phyloP scores from a whole-genome alignment of 2,113 vertebrate species.

The Elgaria multicarinata region DNA sequence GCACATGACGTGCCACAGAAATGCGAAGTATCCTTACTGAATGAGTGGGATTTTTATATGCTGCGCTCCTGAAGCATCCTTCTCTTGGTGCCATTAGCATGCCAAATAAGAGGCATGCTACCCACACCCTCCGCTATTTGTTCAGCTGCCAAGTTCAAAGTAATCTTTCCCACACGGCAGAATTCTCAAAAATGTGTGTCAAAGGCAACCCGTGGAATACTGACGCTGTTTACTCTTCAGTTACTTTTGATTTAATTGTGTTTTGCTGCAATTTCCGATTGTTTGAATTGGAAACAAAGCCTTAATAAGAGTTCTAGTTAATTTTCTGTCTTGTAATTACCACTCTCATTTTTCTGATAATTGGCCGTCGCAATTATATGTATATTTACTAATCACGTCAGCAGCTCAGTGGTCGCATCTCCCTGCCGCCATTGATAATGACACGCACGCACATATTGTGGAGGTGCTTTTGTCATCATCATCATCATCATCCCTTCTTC shows the following conservation, averaged over 20 bases:
- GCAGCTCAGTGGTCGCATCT: constrained; percentile 79
- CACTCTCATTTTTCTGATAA: constrained; percentile 99
- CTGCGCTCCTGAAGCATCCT: neutral
- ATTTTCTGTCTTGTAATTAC: constrained; percentile 99
- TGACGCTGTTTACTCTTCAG: constrained; percentile 64
- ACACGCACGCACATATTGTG: constrained; percentile 77
- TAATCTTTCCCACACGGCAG: constrained; percentile 21
- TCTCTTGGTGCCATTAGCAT: no score
- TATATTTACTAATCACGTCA: constrained; percentile 98
- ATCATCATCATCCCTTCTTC: neutral
- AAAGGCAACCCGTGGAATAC: constrained; percentile 55
- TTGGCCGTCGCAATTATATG: constrained; percentile 99
- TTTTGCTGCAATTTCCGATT: constrained; percentile 82
- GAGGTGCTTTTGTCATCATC: constrained; percentile 87
- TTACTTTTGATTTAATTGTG: constrained; percentile 81
- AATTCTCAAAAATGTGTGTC: constrained; percentile 18
- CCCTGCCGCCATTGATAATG: constrained; percentile 85
- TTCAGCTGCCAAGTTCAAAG: constrained; percentile 55
- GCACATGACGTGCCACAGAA: no score
- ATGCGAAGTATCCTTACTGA: neutral
- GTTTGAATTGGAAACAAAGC: constrained; percentile 87
- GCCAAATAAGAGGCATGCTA: neutral
- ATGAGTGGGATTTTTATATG: neutral
- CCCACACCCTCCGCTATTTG: constrained; percentile 20
- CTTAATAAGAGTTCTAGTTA: constrained; percentile 97